These are phyloP conservation scores for Pseudonaja textilis DNA, from an alignment of 2,113 vertebrate species.

Conservation along the genomic window DNA sequence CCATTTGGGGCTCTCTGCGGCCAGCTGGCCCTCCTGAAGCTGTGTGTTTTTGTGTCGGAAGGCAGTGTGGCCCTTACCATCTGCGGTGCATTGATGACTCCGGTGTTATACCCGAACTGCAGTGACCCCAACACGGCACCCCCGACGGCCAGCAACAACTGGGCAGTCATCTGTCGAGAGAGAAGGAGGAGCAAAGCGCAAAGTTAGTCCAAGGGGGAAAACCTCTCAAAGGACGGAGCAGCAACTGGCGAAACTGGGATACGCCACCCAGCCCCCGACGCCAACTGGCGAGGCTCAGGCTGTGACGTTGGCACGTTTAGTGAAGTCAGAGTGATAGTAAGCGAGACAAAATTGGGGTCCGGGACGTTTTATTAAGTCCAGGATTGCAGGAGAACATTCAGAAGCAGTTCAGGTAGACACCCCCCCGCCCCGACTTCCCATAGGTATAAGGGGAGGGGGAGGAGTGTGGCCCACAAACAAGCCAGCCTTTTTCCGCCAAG, in stretches of 20 bases:
- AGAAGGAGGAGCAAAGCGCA: background rate
- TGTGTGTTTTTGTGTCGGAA: background rate
- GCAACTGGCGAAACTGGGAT: background rate
- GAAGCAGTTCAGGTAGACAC: background rate
- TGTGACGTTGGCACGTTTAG: background rate
- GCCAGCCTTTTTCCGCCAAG: background rate
- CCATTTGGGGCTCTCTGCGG: background rate
- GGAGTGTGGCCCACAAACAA: background rate
- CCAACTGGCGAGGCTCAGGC: background rate
- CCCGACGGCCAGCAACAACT: background rate
- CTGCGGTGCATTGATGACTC: background rate
- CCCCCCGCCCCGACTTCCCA: background rate
- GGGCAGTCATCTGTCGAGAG: background rate
- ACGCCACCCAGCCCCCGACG: fast-evolving
- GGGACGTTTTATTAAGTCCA: background rate
- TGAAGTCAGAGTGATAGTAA: background rate
- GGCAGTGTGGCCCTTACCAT: background rate
- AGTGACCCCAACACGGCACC: background rate
- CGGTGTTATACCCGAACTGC: background rate
- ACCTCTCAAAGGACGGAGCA: background rate
- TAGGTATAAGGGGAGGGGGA: background rate
- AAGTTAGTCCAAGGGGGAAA: background rate
- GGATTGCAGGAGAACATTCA: background rate
- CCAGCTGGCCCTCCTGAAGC: background rate
- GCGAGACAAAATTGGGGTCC: background rate